These are phyloP conservation scores for Ailurus styani DNA, from an alignment of 2,113 vertebrate genomes.

Conservation along the genomic window DNA sequence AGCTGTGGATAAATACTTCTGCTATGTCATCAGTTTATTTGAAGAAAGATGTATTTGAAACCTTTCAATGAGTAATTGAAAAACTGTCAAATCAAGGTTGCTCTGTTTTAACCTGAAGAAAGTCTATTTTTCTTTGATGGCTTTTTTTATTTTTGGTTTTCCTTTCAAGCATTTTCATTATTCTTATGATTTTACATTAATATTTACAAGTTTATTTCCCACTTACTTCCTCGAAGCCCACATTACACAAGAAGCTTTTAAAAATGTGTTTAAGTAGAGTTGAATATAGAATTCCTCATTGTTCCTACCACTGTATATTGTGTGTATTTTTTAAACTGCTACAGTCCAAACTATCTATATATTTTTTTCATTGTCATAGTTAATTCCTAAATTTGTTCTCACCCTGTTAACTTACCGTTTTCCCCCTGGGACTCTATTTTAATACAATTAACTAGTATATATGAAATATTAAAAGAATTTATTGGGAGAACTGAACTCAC, in stretches of 20 bases:
- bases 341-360: background rate
- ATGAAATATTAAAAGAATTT: background rate
- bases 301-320: background rate
- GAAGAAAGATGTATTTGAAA: background rate
- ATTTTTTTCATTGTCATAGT: background rate
- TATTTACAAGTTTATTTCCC: background rate
- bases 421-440: background rate
- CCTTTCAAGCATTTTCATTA: background rate
- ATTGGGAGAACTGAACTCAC: slow-evolving; percentile 30
- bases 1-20: background rate
- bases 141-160: background rate
- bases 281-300: background rate
- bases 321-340: background rate
- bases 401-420: background rate
- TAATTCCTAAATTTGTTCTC: background rate
- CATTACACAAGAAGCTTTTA: background rate
- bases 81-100: background rate
- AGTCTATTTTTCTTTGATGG: background rate
- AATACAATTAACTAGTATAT: background rate
- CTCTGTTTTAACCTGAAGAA: background rate
- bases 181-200: background rate
- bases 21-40: background rate
- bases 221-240: background rate
- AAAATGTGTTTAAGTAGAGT: background rate
- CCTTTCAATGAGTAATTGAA: background rate